Percentiles rank a stretch among this genome's conserved stretches.
Conservation (phyloP, 2,113 vertebrate species). For the Chroicocephalus ridibundus region DNA sequence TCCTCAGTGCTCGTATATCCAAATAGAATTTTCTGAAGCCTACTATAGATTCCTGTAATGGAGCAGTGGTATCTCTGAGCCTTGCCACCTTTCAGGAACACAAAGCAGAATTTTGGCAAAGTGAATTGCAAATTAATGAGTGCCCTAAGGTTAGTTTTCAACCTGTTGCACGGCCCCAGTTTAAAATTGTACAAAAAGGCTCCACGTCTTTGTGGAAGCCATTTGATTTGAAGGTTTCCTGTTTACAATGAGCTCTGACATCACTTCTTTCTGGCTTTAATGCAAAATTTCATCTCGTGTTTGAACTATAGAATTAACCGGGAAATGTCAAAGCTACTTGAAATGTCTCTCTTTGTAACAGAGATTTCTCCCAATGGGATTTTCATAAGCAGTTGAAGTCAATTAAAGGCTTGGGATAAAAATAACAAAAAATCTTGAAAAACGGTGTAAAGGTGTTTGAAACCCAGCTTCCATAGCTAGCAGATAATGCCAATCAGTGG, state of each 20-base stretch:
- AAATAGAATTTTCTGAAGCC: not conserved
- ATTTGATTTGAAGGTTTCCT: not conserved
- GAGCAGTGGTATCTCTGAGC: not conserved
- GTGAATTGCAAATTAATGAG: not conserved
- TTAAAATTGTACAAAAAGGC: not conserved
- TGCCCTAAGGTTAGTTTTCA: not conserved
- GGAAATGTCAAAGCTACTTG: not conserved
- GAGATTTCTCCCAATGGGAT: not conserved
- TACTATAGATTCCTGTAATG: not conserved
- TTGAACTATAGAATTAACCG: not conserved
- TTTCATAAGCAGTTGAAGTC: not conserved
- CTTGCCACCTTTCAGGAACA: not conserved
- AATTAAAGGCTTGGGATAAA: constrained; percentile 5
- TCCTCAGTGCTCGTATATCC: accelerated
- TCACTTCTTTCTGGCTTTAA: not conserved
- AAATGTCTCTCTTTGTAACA: not conserved
- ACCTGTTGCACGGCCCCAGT: not conserved
- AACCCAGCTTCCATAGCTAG: not conserved
- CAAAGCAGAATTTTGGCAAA: not conserved
- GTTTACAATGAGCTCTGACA: not conserved
- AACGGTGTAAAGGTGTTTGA: not conserved
- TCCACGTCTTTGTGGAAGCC: not conserved
- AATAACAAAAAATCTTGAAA: not conserved
- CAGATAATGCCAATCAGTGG: not conserved
- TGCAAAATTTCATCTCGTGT: not conserved